Evolutionary conservation across 2,113 vertebrate genomes (phyloP).

Genomic region (Corythornis madagascariensis): DNA sequence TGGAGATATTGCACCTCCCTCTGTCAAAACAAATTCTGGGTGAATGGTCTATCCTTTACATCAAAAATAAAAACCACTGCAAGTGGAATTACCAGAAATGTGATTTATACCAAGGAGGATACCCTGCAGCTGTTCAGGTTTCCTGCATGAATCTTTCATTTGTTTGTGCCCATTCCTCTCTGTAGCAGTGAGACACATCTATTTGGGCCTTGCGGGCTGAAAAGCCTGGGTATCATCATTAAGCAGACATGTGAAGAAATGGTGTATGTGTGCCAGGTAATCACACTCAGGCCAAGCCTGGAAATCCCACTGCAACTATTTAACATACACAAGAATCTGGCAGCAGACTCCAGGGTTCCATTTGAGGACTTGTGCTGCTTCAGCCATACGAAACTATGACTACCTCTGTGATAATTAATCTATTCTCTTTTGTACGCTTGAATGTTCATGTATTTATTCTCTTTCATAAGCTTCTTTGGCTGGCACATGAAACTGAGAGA

Average conservation of each 20-base stretch:
- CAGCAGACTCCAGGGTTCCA: not conserved
- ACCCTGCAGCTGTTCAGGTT: not conserved
- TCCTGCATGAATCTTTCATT: not conserved
- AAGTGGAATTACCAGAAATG: not conserved
- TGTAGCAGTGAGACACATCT: not conserved
- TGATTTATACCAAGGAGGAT: not conserved
- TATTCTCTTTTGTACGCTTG: not conserved
- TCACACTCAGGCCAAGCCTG: not conserved
- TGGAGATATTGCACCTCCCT: not conserved
- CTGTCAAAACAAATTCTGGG: not conserved
- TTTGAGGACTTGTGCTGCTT: not conserved
- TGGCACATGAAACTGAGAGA: not conserved
- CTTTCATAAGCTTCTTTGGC: slow-evolving; percentile 1
- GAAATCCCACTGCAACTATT: not conserved
- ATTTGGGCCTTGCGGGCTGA: not conserved
- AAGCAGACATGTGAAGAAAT: not conserved
- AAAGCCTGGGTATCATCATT: not conserved
- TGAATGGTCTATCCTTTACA: not conserved
- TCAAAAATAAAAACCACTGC: not conserved
- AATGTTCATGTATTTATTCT: slow-evolving; percentile 1
- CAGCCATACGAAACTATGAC: not conserved
- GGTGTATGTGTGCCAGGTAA: not conserved
- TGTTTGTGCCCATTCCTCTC: not conserved
- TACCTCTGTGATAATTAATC: slow-evolving; percentile 19
- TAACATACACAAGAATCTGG: not conserved